Conservation (phyloP, 2,113 vertebrate genomes). For the Chelonoidis abingdonii region DNA sequence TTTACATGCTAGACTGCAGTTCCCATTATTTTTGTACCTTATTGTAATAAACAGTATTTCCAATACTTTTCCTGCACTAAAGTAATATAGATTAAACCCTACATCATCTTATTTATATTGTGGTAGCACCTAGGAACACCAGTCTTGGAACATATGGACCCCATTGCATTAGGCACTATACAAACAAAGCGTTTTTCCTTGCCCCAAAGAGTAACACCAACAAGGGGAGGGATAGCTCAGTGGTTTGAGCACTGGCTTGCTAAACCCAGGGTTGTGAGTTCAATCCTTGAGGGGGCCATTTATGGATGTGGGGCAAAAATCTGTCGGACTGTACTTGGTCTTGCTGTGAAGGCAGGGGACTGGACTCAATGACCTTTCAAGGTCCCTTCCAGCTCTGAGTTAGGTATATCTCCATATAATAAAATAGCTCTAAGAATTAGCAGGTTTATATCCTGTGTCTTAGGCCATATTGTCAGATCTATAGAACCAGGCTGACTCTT, state of each 20-base stretch:
- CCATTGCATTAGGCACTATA: neutral
- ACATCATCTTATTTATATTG: neutral
- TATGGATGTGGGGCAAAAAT: no score
- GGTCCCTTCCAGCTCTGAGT: no score
- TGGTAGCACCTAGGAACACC: neutral
- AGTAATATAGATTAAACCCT: neutral
- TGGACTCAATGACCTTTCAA: no score
- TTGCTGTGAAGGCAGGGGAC: no score
- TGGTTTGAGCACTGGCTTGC: no score
- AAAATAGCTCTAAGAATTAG: neutral
- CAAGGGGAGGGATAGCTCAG: no score
- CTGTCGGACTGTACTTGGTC: no score
- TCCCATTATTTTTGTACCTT: neutral
- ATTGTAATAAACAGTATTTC: neutral
- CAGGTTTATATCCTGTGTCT: neutral
- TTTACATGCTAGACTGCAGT: no score
- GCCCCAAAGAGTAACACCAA: neutral
- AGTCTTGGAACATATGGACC: neutral
- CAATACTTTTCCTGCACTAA: rapidly evolving
- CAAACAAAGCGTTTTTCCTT: neutral
- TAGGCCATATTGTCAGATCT: neutral
- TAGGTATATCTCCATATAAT: neutral
- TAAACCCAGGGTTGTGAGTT: no score
- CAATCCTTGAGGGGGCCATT: no score
- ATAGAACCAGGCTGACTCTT: neutral